A percentile compares a stretch with the other conserved stretches of the same genome.
Conservation (phyloP, 2,113 vertebrate genomes). For the Gadus macrocephalus region DNA sequence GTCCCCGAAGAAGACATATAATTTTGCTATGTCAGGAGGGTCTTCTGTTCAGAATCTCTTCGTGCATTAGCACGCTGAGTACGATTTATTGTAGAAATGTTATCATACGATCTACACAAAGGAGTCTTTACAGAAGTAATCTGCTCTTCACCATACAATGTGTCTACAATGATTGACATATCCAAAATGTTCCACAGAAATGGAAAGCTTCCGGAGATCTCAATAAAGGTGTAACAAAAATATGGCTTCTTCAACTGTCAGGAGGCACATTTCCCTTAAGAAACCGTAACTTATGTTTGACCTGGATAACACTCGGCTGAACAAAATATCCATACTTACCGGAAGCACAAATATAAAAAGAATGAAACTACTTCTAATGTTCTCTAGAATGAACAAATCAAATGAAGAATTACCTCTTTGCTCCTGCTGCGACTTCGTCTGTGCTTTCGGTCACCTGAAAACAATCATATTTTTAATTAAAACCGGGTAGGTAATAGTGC, state of each 20-base stretch:
- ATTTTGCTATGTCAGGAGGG: conserved; percentile 99
- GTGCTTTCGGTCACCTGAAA: conserved; percentile 79
- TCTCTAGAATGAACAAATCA: conserved; percentile 63
- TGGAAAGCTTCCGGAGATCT: conserved; percentile 19
- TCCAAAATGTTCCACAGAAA: conserved; percentile 48
- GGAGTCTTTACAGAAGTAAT: conserved; percentile 66
- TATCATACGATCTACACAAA: conserved; percentile 99
- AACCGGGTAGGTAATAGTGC: not conserved
- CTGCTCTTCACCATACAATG: conserved; percentile 66
- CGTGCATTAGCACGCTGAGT: conserved; percentile 99
- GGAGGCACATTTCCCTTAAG: conserved; percentile 73
- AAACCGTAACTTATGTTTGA: conserved; percentile 67
- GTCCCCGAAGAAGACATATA: conserved; percentile 99
- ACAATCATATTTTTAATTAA: not conserved
- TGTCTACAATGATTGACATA: conserved; percentile 56
- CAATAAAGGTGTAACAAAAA: conserved; percentile 33
- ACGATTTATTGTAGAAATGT: conserved; percentile 99
- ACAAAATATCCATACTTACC: conserved; percentile 85
- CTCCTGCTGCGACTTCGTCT: conserved; percentile 95
- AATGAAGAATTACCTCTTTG: conserved; percentile 98
- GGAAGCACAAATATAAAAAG: conserved; percentile 59
- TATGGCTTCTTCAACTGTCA: conserved; percentile 70
- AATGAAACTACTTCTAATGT: conserved; percentile 33
- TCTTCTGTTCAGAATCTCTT: conserved; percentile 99
- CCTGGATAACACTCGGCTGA: conserved; percentile 34